Base-by-base conservation (phyloP, 2,888 invertebrate species). In the Hemistola chrysoprasaria region DNA sequence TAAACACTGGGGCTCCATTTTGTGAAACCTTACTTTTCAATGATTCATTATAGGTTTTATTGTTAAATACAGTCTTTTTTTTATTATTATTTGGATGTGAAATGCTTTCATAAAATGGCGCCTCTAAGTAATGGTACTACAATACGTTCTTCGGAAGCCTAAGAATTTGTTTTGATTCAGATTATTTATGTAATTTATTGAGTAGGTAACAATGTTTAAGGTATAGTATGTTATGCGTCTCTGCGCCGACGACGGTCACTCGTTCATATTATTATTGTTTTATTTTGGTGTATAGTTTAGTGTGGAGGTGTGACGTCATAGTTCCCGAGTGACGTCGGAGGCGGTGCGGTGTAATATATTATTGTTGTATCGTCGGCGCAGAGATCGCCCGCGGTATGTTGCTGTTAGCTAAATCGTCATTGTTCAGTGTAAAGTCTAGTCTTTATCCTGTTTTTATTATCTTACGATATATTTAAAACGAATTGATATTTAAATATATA, bases 391-490 rank as follows among this genome's bases (percentile, higher is more conserved):
- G 77, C 80, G 77, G 71, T 74, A 73, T 70, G 73, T 81, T 78
- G 82, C 80, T 79, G 79, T 84, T 83, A 76, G 82, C 78, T 73
- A 75, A 75, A 66, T 80, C 78, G 77, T 83, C 83, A 84, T 85
- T 88, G 78, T 81, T 87, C 87, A 86, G 87, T 90, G 88, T 89
- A 88, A 85, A 84, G 87, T 90, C 90, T 90, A 90, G 90, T 90
- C 90, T 87, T 85, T 87, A 88, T 85, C 66, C 84, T 86, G 85
- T 87, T 87, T 81, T 75, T 76, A 79, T 83, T 80, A 81, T 83
- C 78, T 74, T 83, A 83, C 75, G 75, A 78, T 82, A 78, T 78
- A 73, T 69, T 67, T 68, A 83, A 78, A 77, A 83, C 80, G 81
- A 82, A 83, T 77, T 81, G 84, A 86, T 87, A 85, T 86, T 85